Base-by-base conservation (phyloP, 2,113 vertebrate genomes). In the Phocoena phocoena region DNA sequence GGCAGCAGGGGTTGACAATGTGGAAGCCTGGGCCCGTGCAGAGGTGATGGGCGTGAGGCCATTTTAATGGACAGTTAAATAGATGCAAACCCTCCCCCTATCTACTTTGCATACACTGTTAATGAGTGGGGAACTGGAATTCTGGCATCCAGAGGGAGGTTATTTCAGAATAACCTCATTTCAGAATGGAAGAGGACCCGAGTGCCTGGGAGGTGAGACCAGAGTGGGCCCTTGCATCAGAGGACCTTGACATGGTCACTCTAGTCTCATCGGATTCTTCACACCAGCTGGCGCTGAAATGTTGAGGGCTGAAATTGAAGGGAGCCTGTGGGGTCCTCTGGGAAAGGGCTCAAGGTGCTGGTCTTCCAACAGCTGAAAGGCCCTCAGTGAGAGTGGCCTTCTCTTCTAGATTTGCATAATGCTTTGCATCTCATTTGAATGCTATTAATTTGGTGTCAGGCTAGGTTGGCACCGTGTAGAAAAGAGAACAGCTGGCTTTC, bases 391-490 rank as follows among this genome's bases (percentile, higher is more conserved):
- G 73, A 94, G 65, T 84, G 90, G 89, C 93, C 84, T 96, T 96
- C 79, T 93, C 73, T 67, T 96, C 68, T 81, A 68, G 67, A 98
- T 98, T 98, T 98, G 95, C 97, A 98, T 98, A 97, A 90, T 97
- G 89, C 41, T 97, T 98, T 98, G 95, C 95, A 98, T 97, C 83
- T 97, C 93, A 97, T 98, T 98, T 97, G 96, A 95, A 98, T 98
- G 82, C 83, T 92, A 95, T 97, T 97, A 97, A 97, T 97, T 97
- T 97, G 89, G 83, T 97, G 93, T 96, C 86, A 96, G 94, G 77
- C 95, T 93, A 96, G 74, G 95, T 93, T 96, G 91, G 96, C 96
- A 76, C 3, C 0, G 21, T 47, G 80, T 93, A 91, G 96, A 79
- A 95, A 92, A 97, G 68, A 96, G 84, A 97, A 97, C 98, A 97